Evolutionary conservation across 1,140 invertebrate species (phyloP).

Genomic region (Hirudo medicinalis): DNA sequence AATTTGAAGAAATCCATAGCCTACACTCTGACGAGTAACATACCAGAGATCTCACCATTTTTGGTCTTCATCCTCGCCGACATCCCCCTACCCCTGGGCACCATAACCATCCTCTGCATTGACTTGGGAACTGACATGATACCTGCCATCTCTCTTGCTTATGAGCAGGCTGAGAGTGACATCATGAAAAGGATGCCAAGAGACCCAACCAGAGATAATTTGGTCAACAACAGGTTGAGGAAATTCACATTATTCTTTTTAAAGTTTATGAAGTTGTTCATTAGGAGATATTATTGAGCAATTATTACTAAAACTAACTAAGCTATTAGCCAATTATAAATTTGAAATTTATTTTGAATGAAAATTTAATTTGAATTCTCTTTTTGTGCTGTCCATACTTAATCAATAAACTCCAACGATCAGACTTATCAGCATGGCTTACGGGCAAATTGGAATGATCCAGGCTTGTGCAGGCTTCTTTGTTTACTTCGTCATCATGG

Average conservation of each 20-base stretch:
- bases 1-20: slow-evolving; percentile 51
- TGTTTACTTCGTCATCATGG: slow-evolving; percentile 50
- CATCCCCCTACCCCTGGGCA: slow-evolving; percentile 31
- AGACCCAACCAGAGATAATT: slow-evolving; percentile 25
- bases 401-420: neutral
- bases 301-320: too few species aligned
- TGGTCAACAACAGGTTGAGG: slow-evolving; percentile 24
- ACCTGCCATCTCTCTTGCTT: slow-evolving; percentile 28
- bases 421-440: slow-evolving; percentile 59
- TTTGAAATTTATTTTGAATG: too few species aligned
- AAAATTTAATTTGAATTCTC: too few species aligned
- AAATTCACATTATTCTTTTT: too few species aligned
- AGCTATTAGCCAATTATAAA: too few species aligned
- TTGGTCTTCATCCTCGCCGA: slow-evolving; percentile 29
- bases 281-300: too few species aligned
- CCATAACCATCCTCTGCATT: slow-evolving; percentile 34
- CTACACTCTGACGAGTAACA: slow-evolving; percentile 53
- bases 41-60: slow-evolving; percentile 46
- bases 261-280: too few species aligned
- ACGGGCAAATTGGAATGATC: slow-evolving; percentile 47
- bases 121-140: slow-evolving; percentile 34
- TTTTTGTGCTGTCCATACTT: too few species aligned
- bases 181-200: slow-evolving; percentile 35
- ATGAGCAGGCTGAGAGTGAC: slow-evolving; percentile 35
- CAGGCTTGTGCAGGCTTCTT: slow-evolving; percentile 46